A percentile compares a stretch with the other conserved stretches of the same genome.
These are phyloP conservation scores for Aix galericulata DNA, from an alignment of 2,113 vertebrate genomes.

Conservation along the genomic window DNA sequence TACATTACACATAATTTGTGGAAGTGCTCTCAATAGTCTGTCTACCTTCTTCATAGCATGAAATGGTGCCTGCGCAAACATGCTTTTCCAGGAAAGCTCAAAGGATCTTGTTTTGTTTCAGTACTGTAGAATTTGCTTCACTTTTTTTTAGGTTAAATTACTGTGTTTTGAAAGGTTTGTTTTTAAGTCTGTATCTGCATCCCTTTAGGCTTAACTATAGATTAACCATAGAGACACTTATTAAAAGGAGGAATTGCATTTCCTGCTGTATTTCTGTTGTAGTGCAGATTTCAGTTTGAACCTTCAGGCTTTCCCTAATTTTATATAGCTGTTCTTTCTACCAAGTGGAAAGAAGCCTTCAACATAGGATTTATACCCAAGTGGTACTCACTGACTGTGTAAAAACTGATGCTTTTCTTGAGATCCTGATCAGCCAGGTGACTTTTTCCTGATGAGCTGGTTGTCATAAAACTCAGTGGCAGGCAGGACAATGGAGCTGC, in stretches of 20 bases:
- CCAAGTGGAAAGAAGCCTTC: not conserved
- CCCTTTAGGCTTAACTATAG: not conserved
- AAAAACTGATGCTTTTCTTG: not conserved
- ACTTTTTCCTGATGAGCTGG: not conserved
- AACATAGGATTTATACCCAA: not conserved
- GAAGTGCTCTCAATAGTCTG: not conserved
- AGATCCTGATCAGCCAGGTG: not conserved
- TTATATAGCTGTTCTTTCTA: not conserved
- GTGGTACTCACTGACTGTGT: not conserved
- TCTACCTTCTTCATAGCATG: not conserved
- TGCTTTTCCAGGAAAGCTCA: not conserved
- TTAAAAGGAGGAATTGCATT: not conserved
- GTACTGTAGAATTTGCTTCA: not conserved
- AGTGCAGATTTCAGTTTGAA: not conserved
- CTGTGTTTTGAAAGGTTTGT: not conserved
- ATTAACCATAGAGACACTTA: accelerated
- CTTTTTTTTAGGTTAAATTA: not conserved
- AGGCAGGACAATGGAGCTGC: not conserved
- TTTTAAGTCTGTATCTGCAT: not conserved
- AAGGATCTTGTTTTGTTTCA: not conserved
- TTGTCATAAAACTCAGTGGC: not conserved
- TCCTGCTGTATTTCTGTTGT: not conserved
- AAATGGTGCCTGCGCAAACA: not conserved
- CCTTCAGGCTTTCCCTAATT: not conserved
- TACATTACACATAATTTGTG: not conserved